Evolutionary conservation across 1,140 invertebrate genomes (phyloP).

Genomic region (Papilio xuthus): DNA sequence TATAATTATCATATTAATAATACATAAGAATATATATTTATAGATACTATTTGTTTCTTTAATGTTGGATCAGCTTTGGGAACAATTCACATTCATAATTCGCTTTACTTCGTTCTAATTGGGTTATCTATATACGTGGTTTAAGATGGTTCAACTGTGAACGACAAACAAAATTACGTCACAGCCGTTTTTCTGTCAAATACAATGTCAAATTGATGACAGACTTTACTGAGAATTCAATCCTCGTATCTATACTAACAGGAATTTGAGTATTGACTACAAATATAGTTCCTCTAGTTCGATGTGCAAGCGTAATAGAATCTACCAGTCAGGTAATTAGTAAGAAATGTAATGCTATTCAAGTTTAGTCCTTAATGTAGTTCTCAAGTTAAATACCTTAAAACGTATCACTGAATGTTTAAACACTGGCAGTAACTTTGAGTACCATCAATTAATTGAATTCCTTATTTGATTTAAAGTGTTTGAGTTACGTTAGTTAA

Average conservation of each 20-base stretch:
- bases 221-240: neutral
- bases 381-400: neutral
- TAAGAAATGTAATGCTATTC: neutral
- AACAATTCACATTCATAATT: too few relatives aligned
- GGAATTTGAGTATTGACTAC: too few relatives aligned
- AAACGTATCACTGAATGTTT: neutral
- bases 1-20: too few relatives aligned
- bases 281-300: too few relatives aligned
- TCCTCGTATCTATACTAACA: neutral
- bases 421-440: constrained; percentile 1
- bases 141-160: neutral
- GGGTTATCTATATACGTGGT: neutral
- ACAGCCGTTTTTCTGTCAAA: neutral
- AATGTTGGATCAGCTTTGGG: too few relatives aligned
- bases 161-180: neutral
- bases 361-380: neutral
- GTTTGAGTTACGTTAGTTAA: constrained; percentile 9
- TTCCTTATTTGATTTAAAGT: constrained; percentile 9
- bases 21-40: too few relatives aligned
- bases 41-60: too few relatives aligned
- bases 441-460: constrained; percentile 11
- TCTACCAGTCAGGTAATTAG: too few relatives aligned
- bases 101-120: neutral
- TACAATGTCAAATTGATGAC: neutral
- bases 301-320: too few relatives aligned